Percentiles rank a stretch among this genome's conserved stretches.
Evolutionary conservation across 1,140 invertebrate species (phyloP).

Genomic region (Apis florea): DNA sequence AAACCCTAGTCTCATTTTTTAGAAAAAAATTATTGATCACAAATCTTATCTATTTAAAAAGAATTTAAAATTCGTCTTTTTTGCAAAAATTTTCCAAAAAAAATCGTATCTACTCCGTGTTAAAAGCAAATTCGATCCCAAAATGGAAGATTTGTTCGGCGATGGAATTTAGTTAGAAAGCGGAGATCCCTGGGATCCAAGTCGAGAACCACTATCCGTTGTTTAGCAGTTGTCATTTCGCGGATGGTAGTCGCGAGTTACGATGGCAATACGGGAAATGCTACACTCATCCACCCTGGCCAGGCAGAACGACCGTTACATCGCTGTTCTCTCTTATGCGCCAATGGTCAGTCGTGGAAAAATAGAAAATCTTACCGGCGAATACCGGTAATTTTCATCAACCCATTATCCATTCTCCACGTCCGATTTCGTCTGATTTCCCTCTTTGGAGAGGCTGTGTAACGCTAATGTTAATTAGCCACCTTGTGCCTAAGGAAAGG

Average conservation of each 20-base stretch:
- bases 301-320: conserved; percentile 78
- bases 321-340: conserved; percentile 55
- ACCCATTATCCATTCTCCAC: not conserved
- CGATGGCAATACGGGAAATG: conserved; percentile 75
- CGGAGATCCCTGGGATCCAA: conserved; percentile 12
- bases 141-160: not conserved
- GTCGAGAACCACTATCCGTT: conserved; percentile 38
- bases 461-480: not conserved
- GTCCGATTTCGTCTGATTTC: not conserved
- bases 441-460: not conserved
- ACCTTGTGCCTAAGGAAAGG: too few species aligned
- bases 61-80: too few species aligned
- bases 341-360: conserved; percentile 43
- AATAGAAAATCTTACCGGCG: conserved; percentile 45
- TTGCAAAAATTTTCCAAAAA: not conserved
- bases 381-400: conserved; percentile 18
- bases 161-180: conserved; percentile 27
- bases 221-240: conserved; percentile 64
- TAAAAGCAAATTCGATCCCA: not conserved
- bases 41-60: too few species aligned
- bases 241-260: conserved; percentile 64
- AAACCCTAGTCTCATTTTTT: too few species aligned
- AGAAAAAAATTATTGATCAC: too few species aligned
- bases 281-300: conserved; percentile 76
- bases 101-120: not conserved